Evolutionary conservation across 2,113 vertebrate genomes (phyloP).

Genomic region (Tretioscincus oriximinensis): DNA sequence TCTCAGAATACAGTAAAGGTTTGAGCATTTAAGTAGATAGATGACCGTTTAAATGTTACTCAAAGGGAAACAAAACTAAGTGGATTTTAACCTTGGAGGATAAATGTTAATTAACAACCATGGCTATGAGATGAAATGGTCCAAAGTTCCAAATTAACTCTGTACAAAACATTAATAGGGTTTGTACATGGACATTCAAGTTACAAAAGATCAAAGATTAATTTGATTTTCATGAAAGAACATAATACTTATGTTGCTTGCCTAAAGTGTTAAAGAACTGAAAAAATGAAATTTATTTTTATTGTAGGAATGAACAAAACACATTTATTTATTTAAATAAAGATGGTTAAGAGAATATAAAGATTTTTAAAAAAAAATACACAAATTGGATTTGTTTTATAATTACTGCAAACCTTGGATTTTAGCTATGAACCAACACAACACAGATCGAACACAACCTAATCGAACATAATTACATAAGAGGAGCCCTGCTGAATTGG

Average conservation of each 20-base stretch:
- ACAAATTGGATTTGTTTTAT: neutral
- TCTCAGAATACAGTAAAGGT: neutral
- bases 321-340: too few relatives aligned
- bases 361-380: neutral
- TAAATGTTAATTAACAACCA: conserved; percentile 34
- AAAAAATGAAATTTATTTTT: neutral
- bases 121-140: conserved; percentile 30
- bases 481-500: too few relatives aligned
- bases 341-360: neutral
- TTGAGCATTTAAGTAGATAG: conserved; percentile 1
- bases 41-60: conserved; percentile 8
- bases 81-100: neutral
- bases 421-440: neutral
- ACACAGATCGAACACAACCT: neutral
- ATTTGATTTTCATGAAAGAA: conserved; percentile 5
- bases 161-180: conserved; percentile 41
- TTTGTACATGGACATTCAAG: conserved; percentile 8
- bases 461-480: too few relatives aligned
- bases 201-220: conserved; percentile 41
- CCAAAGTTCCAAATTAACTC: conserved; percentile 43
- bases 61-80: conserved; percentile 24
- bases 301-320: too few relatives aligned
- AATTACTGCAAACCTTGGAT: neutral
- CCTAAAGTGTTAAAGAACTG: neutral
- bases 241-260: neutral